Conservation (phyloP, 2,113 vertebrate species). For the Aphyosemion australe region DNA sequence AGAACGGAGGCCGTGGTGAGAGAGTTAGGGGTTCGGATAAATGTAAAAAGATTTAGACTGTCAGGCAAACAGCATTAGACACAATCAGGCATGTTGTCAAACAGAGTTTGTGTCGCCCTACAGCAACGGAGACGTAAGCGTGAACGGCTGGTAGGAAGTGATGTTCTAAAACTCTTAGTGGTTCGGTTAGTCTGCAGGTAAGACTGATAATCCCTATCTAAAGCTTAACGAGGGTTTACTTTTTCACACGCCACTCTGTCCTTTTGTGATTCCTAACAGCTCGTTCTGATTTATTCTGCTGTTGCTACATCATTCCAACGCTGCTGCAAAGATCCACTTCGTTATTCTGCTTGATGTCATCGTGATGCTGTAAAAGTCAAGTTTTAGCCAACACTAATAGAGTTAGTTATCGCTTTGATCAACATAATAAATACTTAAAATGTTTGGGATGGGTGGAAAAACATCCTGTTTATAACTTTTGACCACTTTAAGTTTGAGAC, state of each 20-base stretch:
- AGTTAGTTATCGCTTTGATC: too few relatives aligned
- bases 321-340: conserved; percentile 14
- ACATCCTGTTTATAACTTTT: too few relatives aligned
- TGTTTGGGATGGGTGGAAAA: too few relatives aligned
- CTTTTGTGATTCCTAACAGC: conserved; percentile 36
- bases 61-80: conserved; percentile 51
- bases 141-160: conserved; percentile 42
- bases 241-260: conserved; percentile 46
- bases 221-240: conserved; percentile 47
- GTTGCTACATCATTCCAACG: too few relatives aligned
- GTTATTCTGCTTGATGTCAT: not conserved
- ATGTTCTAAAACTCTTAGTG: conserved; percentile 49
- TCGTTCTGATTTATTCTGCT: conserved; percentile 17
- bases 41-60: conserved; percentile 53
- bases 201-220: conserved; percentile 52
- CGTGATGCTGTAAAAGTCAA: too few relatives aligned
- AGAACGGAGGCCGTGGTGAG: conserved; percentile 12
- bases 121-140: conserved; percentile 36
- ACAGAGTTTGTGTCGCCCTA: conserved; percentile 34
- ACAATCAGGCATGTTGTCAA: conserved; percentile 45
- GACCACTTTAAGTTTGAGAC: too few relatives aligned
- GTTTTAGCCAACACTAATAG: too few relatives aligned
- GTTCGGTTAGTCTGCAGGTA: conserved; percentile 47
- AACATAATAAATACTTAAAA: too few relatives aligned
- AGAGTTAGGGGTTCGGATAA: conserved; percentile 11